A percentile compares a stretch with the other conserved stretches of the same genome.
These are phyloP conservation scores for Antheraea mylitta DNA, from an alignment of 1,140 invertebrate species.

Conservation along the genomic window DNA sequence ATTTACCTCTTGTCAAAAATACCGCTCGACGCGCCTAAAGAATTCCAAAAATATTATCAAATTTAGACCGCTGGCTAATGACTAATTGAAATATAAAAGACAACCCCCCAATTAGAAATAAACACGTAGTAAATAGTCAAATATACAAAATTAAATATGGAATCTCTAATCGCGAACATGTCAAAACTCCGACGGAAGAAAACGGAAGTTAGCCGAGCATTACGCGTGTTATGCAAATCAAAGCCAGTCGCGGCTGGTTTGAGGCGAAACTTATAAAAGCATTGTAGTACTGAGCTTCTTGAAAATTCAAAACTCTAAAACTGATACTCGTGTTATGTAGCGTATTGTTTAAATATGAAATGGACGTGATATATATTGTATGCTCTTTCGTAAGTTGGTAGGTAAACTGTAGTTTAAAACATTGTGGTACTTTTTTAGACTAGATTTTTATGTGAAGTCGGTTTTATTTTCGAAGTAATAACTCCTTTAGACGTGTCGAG, in stretches of 20 bases:
- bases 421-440: too few species aligned
- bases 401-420: too few species aligned
- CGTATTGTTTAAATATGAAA: not conserved
- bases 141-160: not conserved
- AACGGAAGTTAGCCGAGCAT: conserved; percentile 45
- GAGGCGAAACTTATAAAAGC: conserved; percentile 44
- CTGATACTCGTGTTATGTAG: conserved; percentile 31
- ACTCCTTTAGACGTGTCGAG: too few species aligned
- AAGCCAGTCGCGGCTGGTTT: conserved; percentile 25
- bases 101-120: too few species aligned
- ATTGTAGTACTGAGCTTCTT: conserved; percentile 39
- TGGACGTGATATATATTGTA: conserved; percentile 15
- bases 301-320: conserved; percentile 53
- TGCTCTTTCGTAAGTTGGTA: too few species aligned
- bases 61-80: too few species aligned
- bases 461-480: too few species aligned
- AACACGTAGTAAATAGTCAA: not conserved
- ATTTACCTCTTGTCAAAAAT: too few species aligned
- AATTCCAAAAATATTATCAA: too few species aligned
- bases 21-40: too few species aligned
- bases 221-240: conserved; percentile 59
- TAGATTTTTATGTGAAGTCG: too few species aligned
- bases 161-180: conserved; percentile 10
- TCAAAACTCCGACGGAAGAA: conserved; percentile 27
- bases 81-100: too few species aligned